Base-by-base conservation (phyloP, 2,113 vertebrate genomes). In the Globicephala melas region DNA sequence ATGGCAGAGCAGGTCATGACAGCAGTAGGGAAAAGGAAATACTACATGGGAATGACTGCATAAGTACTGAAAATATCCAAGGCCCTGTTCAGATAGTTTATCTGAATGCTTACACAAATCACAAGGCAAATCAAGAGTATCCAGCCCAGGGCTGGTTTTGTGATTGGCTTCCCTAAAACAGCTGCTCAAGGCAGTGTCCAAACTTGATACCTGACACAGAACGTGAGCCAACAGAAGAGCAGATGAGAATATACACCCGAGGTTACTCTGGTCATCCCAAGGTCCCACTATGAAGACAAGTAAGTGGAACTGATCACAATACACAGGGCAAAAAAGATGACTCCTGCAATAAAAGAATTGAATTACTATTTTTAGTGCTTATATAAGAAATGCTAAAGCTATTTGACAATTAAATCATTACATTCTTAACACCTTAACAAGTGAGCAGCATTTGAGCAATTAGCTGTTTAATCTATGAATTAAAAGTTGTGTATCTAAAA, bases 11-110 rank as follows among this genome's bases (percentile, higher is more conserved):
- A 99, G 38, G 68, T 98, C 98, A 99, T 99, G 87, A 99, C 99
- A 0, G 99, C 98, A 0, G 98, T 99, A 95, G 98, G 99, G 98
- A 99, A 99, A 96, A 99, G 99, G 96, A 99, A 99, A 0, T 99
- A 99, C 96, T 99, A 99, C 92, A 99, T 97, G 6, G 99, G 99
- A 0, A 99, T 99, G 93, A 99, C 98, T 67, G 99, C 96, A 0
- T 99, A 99, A 0, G 98, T 99, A 97, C 98, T 99, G 97, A 98
- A 99, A 93, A 99, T 99, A 98, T 99, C 99, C 89, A 99, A 98
- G 70, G 99, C 99, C 97, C 99, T 99, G 98, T 99, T 99, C 94
- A 99, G 98, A 79, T 99, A 99, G 97, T 98, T 99, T 95, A 99
- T 99, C 96, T 99, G 99, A 96, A 99, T 20, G 36, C 98, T 99